A percentile compares a stretch with the other conserved stretches of the same genome.
Evolutionary conservation across 2,888 invertebrate genomes (phyloP).

Genomic region (Julus scandinavius): DNA sequence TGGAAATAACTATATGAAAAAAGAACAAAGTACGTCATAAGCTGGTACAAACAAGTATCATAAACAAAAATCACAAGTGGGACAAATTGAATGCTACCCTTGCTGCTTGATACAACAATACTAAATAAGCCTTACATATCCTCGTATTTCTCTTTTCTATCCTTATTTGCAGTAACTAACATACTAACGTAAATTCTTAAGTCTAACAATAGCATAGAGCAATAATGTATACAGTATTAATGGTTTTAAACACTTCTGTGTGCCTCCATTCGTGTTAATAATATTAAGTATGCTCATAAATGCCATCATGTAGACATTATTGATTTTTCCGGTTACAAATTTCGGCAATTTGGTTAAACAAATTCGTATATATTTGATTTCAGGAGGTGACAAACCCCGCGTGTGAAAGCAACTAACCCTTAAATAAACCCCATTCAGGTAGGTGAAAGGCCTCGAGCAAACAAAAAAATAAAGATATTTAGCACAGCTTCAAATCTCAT

Average conservation of each 20-base stretch:
- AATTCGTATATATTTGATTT: constrained; percentile 43
- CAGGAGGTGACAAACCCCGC: constrained; percentile 23
- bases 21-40: too few relatives aligned
- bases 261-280: neutral
- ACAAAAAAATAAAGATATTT: neutral
- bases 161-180: neutral
- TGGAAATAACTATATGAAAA: too few relatives aligned
- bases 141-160: neutral
- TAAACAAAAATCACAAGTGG: too few relatives aligned
- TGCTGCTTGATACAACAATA: neutral
- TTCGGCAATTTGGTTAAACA: constrained; percentile 37
- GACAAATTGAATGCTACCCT: too few relatives aligned
- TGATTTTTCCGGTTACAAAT: constrained; percentile 12
- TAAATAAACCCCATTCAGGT: constrained; percentile 50
- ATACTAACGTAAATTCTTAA: neutral
- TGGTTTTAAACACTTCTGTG: neutral
- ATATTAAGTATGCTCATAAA: neutral
- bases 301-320: neutral
- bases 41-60: too few relatives aligned
- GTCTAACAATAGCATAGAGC: neutral
- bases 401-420: constrained; percentile 41
- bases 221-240: neutral
- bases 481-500: constrained; percentile 26
- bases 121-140: neutral
- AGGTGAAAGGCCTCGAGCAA: constrained; percentile 8